These are phyloP conservation scores for Deilephila elpenor DNA, from an alignment of 2,888 invertebrate genomes.

Conservation along the genomic window DNA sequence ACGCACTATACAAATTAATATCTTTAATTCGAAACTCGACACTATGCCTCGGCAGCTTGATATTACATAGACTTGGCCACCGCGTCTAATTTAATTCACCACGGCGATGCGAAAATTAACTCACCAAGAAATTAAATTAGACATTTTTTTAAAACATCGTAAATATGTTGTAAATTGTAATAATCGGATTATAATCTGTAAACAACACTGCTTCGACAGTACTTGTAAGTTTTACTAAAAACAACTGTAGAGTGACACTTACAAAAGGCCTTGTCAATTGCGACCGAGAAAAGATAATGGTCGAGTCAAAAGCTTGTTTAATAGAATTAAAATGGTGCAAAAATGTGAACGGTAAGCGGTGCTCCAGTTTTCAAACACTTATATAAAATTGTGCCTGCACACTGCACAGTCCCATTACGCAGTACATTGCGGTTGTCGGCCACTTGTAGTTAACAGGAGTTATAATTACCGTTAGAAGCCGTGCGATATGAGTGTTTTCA, in stretches of 20 bases:
- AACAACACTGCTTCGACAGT: no score
- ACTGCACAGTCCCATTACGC: slow-evolving; percentile 6
- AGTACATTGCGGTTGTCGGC: slow-evolving; percentile 19
- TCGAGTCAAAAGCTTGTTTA: slow-evolving; percentile 21
- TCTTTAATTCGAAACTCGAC: no score
- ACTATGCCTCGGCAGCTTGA: no score
- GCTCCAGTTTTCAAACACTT: slow-evolving; percentile 25
- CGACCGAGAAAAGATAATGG: neutral
- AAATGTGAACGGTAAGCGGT: slow-evolving; percentile 19
- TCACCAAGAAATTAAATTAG: no score
- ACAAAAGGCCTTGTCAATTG: slow-evolving; percentile 3
- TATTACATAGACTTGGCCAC: no score
- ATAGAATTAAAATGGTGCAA: slow-evolving; percentile 7
- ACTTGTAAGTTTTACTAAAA: neutral
- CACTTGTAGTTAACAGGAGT: slow-evolving; percentile 23
- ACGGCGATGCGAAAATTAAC: no score
- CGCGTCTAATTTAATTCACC: no score
- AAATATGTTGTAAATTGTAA: no score
- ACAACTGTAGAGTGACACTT: neutral
- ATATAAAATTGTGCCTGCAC: slow-evolving; percentile 7
- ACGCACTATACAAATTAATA: no score
- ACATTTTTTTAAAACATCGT: no score
- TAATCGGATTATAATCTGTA: no score
- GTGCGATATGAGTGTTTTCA: slow-evolving; percentile 2
- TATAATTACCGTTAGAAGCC: slow-evolving; percentile 21